phyloP scores from a whole-genome alignment of 2,888 invertebrate genomes.

The Dichetophora obliterata region DNA sequence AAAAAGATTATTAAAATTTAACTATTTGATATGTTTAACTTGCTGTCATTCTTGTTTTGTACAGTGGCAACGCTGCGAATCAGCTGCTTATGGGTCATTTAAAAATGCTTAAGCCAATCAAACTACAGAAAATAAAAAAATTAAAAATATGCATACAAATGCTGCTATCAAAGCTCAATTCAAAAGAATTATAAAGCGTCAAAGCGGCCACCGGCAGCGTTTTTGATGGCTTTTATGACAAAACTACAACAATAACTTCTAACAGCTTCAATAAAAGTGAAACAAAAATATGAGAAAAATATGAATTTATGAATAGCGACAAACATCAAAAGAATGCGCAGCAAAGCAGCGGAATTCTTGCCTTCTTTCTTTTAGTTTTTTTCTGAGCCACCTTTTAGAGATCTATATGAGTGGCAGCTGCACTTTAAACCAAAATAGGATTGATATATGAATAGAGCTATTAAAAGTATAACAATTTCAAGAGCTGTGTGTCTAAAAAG shows the following conservation, averaged over 20 bases:
- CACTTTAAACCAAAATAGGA: neutral
- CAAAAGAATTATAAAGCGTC: neutral
- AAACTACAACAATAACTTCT: constrained; percentile 8
- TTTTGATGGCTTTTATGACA: constrained; percentile 8
- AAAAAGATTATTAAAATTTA: too few species aligned
- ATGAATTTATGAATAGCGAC: neutral
- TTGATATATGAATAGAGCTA: constrained; percentile 1
- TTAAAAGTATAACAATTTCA: neutral
- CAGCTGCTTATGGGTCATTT: too few species aligned
- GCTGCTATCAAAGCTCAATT: too few species aligned
- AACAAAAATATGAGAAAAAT: neutral
- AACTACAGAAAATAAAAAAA: too few species aligned
- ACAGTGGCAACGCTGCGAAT: too few species aligned
- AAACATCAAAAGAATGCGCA: constrained; percentile 1
- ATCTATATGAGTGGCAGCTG: neutral
- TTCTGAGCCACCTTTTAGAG: too few species aligned
- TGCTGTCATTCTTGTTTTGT: constrained; percentile 29
- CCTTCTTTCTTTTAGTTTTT: too few species aligned
- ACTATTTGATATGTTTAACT: constrained; percentile 9
- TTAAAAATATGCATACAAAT: too few species aligned
- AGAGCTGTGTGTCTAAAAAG: neutral
- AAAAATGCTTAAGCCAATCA: too few species aligned
- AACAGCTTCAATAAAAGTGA: neutral
- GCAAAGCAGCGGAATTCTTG: neutral
- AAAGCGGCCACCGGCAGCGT: neutral